phyloP scores from a whole-genome alignment of 2,888 invertebrate genomes.

The Hypomecis punctinalis region DNA sequence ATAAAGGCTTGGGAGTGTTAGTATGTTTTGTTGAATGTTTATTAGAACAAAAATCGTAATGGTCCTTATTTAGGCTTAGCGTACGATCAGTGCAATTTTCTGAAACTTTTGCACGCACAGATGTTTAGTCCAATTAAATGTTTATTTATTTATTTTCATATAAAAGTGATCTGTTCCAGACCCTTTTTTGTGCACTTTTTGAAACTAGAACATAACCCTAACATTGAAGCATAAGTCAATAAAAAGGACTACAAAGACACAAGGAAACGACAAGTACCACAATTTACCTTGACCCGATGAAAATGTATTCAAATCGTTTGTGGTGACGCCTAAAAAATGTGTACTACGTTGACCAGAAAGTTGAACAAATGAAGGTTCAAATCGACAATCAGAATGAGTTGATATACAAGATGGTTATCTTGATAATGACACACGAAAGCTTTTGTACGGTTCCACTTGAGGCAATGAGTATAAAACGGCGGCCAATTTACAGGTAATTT shows the following conservation, averaged over 20 bases:
- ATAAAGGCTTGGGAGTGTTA: too few species aligned
- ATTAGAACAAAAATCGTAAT: too few species aligned
- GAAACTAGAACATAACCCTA: too few species aligned
- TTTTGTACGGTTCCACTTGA: conserved; percentile 2
- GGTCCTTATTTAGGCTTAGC: too few species aligned
- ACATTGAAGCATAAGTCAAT: too few species aligned
- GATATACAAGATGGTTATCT: conserved; percentile 8
- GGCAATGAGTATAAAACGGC: not conserved
- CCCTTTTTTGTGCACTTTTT: not conserved
- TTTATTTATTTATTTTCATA: too few species aligned
- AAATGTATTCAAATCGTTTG: conserved; percentile 21
- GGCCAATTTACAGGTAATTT: conserved; percentile 6
- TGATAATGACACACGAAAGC: conserved; percentile 13
- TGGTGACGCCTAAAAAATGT: conserved; percentile 14
- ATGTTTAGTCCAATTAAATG: too few species aligned
- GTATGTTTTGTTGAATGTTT: too few species aligned
- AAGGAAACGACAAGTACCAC: conserved; percentile 9
- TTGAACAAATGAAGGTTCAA: conserved; percentile 13
- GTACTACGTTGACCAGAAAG: conserved; percentile 13
- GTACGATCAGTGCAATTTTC: too few species aligned
- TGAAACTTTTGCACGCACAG: too few species aligned
- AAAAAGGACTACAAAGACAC: not conserved
- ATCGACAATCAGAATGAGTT: conserved; percentile 10
- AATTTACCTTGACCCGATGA: conserved; percentile 21
- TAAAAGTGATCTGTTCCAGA: too few species aligned